phyloP scores from a whole-genome alignment of 2,888 invertebrate species.

The Netelia fuscicornis region DNA sequence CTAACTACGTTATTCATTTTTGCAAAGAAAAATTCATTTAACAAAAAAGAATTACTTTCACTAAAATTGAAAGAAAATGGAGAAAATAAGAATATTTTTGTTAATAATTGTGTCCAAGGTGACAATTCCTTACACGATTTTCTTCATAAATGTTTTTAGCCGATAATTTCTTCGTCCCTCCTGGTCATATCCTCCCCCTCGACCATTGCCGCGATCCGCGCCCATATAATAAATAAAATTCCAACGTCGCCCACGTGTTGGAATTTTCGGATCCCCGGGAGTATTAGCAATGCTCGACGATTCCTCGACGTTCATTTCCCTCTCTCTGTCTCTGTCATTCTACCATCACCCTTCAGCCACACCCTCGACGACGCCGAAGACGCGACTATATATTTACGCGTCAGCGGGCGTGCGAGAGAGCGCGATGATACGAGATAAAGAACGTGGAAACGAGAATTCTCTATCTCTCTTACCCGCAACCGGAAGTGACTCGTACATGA shows the following conservation, averaged over 20 bases:
- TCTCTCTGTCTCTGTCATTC: background rate
- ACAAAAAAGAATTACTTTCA: no score
- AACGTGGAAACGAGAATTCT: constrained; percentile 47
- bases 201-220: background rate
- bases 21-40: no score
- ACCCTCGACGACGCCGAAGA: constrained; percentile 42
- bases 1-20: no score
- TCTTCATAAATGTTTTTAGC: background rate
- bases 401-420: background rate
- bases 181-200: background rate
- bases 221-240: constrained; percentile 51
- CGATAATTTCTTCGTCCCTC: background rate
- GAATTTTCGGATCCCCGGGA: constrained; percentile 36
- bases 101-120: no score
- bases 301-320: constrained; percentile 23
- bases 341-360: constrained; percentile 41
- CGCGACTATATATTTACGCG: background rate
- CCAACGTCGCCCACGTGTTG: constrained; percentile 38
- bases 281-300: constrained; percentile 32
- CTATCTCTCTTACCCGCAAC: background rate
- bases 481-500: constrained; percentile 21
- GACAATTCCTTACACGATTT: background rate
- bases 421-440: constrained; percentile 13
- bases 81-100: background rate
- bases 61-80: no score